Conservation (phyloP, 1,140 invertebrate genomes). For the Philopotamus ludificatus region DNA sequence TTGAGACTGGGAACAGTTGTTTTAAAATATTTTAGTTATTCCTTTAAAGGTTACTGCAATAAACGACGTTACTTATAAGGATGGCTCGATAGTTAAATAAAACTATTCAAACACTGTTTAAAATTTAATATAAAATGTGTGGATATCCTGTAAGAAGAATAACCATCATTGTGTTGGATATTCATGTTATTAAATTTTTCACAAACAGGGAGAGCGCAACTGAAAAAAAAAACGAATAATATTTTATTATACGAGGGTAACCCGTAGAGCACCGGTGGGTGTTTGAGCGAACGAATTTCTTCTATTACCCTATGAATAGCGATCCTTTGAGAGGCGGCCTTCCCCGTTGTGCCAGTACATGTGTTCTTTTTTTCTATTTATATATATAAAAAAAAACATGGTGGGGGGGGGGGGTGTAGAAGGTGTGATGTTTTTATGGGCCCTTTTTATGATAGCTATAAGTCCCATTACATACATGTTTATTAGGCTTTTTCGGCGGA, state of each 20-base stretch:
- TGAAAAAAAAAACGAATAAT: slow-evolving; percentile 27
- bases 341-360: background rate
- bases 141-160: no score
- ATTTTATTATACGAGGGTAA: slow-evolving; percentile 32
- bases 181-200: no score
- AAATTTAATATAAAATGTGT: no score
- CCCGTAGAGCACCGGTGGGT: background rate
- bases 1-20: no score
- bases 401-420: slow-evolving; percentile 10
- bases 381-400: slow-evolving; percentile 18
- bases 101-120: no score
- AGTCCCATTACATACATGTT: slow-evolving; percentile 43
- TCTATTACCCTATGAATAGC: slow-evolving; percentile 32
- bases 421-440: slow-evolving; percentile 42
- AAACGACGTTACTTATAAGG: no score
- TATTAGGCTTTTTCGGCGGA: slow-evolving; percentile 41
- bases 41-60: no score
- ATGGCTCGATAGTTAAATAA: no score
- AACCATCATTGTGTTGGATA: no score
- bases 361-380: background rate
- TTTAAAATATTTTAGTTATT: no score
- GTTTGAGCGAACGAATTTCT: slow-evolving; percentile 18
- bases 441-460: slow-evolving; percentile 41
- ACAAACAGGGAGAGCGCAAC: background rate
- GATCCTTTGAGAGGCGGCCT: background rate